phyloP scores from a whole-genome alignment of 2,113 vertebrate species.

The Pseudopipra pipra region DNA sequence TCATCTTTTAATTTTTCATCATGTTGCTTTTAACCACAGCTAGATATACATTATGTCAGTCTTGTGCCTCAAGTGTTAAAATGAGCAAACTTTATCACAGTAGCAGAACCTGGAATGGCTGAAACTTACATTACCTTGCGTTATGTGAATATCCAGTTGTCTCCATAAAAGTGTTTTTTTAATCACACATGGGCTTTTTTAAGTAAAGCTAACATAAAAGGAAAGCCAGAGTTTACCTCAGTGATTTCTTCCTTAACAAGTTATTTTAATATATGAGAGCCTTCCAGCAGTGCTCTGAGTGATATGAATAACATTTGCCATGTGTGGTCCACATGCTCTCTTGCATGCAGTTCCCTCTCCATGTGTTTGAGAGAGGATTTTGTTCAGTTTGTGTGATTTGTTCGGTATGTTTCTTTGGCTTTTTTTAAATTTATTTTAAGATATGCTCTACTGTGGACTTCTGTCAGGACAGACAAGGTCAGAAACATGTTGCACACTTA shows the following conservation, averaged over 20 bases:
- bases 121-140: neutral
- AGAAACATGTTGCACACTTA: neutral
- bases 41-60: neutral
- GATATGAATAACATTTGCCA: neutral
- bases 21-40: neutral
- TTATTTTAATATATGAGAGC: neutral
- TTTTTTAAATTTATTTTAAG: neutral
- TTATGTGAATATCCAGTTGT: neutral
- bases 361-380: neutral
- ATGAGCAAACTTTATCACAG: neutral
- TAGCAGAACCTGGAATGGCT: neutral
- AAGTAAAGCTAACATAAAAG: neutral
- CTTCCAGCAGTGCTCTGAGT: neutral
- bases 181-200: neutral
- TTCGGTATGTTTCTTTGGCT: neutral
- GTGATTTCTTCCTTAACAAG: neutral
- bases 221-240: neutral
- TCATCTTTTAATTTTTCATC: neutral
- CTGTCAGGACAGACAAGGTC: neutral
- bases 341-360: neutral
- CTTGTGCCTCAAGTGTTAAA: neutral
- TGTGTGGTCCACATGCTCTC: neutral
- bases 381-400: neutral
- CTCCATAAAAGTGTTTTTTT: neutral
- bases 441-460: neutral